Evolutionary conservation across 2,888 invertebrate genomes (phyloP), one percentile per base, ranked within the genome.

Genomic region (Drosophila meridionalis): DNA sequence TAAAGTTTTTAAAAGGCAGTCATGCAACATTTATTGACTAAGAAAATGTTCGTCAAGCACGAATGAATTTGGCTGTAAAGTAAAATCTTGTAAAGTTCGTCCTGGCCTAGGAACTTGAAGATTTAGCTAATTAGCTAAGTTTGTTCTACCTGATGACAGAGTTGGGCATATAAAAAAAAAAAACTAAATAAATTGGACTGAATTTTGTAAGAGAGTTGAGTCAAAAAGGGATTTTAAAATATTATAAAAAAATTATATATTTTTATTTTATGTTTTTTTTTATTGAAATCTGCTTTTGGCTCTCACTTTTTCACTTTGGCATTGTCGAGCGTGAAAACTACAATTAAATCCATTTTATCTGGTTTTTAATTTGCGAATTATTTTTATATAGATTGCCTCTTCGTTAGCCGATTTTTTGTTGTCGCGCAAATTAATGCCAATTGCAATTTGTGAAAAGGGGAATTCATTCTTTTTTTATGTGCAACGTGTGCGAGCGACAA

Each of bases 81-180:
- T 14, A 14, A 53, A 58, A 59, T 45, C 26, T 42, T 68, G 20
- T 45, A 55, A 69, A 68, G 52, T 64, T 76, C 66, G 42, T 45
- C 38, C 42, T 32, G 12, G 56, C n/a, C n/a, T 6, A 8, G 57
- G 71, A 87, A 61, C 76, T 76, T 61, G 11, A 28, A 50, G 45
- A 56, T 62, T 74, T 61, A 45, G 20, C 59, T 73, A 85, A 85
- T 87, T 82, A 79, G 59, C 59, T 52, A 34, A 60, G 67, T 73
- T 83, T 62, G 60, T 38, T 43, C 65, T 43, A 58, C 20, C 42
- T 56, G 43, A 55, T 64, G 55, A 50, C 42, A 52, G 52, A 53
- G 30, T 14, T 1, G 2, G 5, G 12, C 2, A 53, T 36, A 34
- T 36, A 28, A 12, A 14, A 7, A 20, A 20, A 20, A 20, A 20